Evolutionary conservation across 1,140 invertebrate species (phyloP), one percentile per base, ranked within the genome.

Genomic region (Vanessa atalanta): DNA sequence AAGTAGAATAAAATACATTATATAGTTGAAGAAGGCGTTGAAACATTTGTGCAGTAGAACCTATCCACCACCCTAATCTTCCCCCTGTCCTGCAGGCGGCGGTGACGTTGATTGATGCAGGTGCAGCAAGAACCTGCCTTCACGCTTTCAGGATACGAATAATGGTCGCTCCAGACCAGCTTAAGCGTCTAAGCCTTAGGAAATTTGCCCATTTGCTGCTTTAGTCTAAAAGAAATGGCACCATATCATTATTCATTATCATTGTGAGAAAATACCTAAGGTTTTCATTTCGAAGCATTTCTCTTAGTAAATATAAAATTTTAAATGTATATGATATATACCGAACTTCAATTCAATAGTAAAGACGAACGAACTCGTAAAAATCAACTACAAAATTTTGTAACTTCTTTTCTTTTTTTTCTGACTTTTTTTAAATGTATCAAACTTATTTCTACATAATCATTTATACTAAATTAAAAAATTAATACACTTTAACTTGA

Each of bases 51-150:
- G 70, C 73, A 73, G 77, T 72, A 75, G 65, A 69, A 65, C 72
- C 76, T 61, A 70, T 64, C 71, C 71, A 70, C 78, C 76, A 55
- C 77, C 81, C 55, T 60, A 60, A 26, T 60, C 57, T 61, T 37
- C 73, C 75, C 79, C 73, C 76, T 79, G 77, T 84, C 81, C 80
- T 84, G 81, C 82, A 71, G 74, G 47, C 81, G 70, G 77, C 76
- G 67, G 61, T 75, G 88, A 91, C 89, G 78, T 87, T 89, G 89
- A 91, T 88, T 86, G 88, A 90, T 90, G 86, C 87, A 88, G 83
- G 83, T 88, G 83, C 82, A 81, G 81, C 78, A 88, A 90, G 84
- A 88, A 84, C 82, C 78, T 68, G 74, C 71, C 75, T 78, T 79
- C 71, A 76, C 73, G 70, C 73, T 74, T 70, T 55, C 70, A 75